Percentiles rank a stretch among this genome's conserved stretches.
Evolutionary conservation across 1,140 invertebrate genomes (phyloP).

Genomic region (Sinella curviseta): DNA sequence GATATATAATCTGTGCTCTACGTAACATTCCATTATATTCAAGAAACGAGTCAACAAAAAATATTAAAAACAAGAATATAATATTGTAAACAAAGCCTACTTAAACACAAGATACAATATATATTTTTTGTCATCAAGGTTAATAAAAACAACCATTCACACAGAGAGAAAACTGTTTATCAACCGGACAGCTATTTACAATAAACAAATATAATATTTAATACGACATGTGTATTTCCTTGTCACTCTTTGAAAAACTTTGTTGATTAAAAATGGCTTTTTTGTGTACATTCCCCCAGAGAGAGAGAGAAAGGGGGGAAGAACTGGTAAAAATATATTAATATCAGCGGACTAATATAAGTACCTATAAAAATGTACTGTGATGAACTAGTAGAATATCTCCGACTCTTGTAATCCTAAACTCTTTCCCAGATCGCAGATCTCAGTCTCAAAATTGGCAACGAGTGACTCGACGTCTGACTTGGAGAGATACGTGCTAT

Average conservation of each 20-base stretch:
- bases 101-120: neutral
- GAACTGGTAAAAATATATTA: neutral
- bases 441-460: constrained; percentile 41
- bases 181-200: too few species aligned
- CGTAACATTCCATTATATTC: too few species aligned
- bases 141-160: neutral
- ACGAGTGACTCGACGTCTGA: constrained; percentile 34
- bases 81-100: too few species aligned
- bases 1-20: too few species aligned
- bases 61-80: too few species aligned
- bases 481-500: constrained; percentile 31
- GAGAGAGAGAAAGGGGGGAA: too few species aligned
- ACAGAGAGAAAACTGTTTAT: neutral
- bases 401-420: constrained; percentile 30
- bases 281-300: neutral
- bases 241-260: neutral
- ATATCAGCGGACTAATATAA: neutral
- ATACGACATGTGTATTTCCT: neutral
- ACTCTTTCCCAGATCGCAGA: constrained; percentile 25
- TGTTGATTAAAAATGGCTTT: neutral
- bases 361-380: neutral
- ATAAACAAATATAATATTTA: neutral
- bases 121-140: neutral
- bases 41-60: too few species aligned
- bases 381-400: constrained; percentile 27